Base-by-base conservation (phyloP, 2,113 vertebrate genomes). In the Onychostoma macrolepis region DNA sequence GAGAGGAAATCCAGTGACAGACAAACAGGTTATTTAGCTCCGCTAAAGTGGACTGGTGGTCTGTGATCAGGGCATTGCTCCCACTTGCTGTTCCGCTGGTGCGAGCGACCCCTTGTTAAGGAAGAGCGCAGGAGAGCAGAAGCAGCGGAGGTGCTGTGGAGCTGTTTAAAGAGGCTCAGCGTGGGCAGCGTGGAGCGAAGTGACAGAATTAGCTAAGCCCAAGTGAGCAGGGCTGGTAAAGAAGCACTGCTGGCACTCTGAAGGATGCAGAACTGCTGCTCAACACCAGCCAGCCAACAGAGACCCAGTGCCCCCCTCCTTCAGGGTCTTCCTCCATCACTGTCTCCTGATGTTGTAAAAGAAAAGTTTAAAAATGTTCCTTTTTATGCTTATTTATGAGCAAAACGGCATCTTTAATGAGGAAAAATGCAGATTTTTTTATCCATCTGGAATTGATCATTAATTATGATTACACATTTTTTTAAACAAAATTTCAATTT, bases 141-240 rank as follows among this genome's bases (percentile, higher is more conserved):
- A 41, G 90, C 75, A 30, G 67, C 21, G 36, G 65, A 45, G 67
- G 71, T 72, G 45, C 43, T 43, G 12, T 26, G 17, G 75, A 75
- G 56, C 43, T n/a, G 74, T 90, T 90, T 80, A 91, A 92, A 92
- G 90, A 90, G 86, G 92, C 93, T 94, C 94, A 94, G 92, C 87
- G 91, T 89, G 93, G 89, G 89, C 89, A 89, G 90, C 81, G 87
- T 92, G 89, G 94, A 90, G 91, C 92, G 92, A 94, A 94, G 94
- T 94, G 95, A 96, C 94, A 95, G 90, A 93, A 95, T 95, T 95
- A 95, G 93, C 94, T 91, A 94, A 94, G 94, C 94, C 92, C 93
- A 91, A 90, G 90, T 95, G 94, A 95, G 90, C 94, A 95, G 89
- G 90, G 88, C 92, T 94, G 93, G 93, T 95, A 90, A 90, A 86